Evolutionary conservation across 2,113 vertebrate species (phyloP).

Genomic region (Labrus mixtus): DNA sequence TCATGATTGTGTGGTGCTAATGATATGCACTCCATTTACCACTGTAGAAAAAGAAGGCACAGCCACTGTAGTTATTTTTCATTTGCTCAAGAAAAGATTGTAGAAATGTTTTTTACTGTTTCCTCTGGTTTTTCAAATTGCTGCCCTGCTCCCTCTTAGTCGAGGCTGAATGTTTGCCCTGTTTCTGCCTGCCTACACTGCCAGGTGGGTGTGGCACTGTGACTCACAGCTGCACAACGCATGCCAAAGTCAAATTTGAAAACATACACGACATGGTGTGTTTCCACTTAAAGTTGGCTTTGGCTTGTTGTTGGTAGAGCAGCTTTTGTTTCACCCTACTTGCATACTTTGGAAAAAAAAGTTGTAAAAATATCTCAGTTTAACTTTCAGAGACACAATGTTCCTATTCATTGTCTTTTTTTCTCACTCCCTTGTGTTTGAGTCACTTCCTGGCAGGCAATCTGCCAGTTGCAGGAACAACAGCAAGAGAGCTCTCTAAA

Average conservation of each 20-base stretch:
- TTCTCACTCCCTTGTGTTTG: conserved; percentile 51
- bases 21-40: neutral
- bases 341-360: conserved; percentile 20
- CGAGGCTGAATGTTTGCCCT: conserved; percentile 34
- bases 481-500: conserved; percentile 9
- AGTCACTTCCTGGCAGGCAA: conserved; percentile 71
- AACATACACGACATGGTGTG: conserved; percentile 36
- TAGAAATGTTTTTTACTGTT: neutral
- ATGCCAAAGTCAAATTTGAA: conserved; percentile 38
- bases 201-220: conserved; percentile 63
- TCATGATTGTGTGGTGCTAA: neutral
- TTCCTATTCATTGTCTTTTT: conserved; percentile 46
- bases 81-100: neutral
- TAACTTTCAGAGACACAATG: conserved; percentile 27
- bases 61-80: neutral
- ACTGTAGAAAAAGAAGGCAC: neutral
- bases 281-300: conserved; percentile 43
- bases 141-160: conserved; percentile 25
- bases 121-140: conserved; percentile 12
- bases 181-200: conserved; percentile 10
- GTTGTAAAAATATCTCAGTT: neutral
- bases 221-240: conserved; percentile 51
- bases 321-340: neutral
- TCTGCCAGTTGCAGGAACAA: conserved; percentile 42
- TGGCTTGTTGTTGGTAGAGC: neutral